Conservation (phyloP, 53 echinoderm and acorn worm species). For the Paracentrotus lividus region DNA sequence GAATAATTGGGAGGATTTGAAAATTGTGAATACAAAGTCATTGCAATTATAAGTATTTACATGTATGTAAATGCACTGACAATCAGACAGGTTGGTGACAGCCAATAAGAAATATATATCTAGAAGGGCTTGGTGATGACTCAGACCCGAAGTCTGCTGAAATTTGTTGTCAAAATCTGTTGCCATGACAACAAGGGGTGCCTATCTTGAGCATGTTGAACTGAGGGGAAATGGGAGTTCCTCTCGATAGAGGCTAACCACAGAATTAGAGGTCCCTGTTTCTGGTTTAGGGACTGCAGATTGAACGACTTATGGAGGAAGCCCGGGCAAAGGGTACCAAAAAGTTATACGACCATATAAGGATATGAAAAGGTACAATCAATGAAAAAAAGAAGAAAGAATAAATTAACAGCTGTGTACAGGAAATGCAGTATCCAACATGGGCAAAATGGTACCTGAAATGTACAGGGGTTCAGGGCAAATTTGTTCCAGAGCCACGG, state of each 20-base stretch:
- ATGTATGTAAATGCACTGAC: no score
- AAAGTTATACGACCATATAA: constrained; percentile 43
- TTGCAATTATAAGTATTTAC: no score
- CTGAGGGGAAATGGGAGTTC: constrained; percentile 60
- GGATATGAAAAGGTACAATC: neutral
- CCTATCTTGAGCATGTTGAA: constrained; percentile 41
- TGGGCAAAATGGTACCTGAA: no score
- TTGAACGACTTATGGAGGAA: constrained; percentile 4
- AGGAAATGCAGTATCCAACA: constrained; percentile 5
- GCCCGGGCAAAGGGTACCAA: constrained; percentile 2
- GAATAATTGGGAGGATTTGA: no score
- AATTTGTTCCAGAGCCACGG: no score
- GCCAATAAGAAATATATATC: neutral
- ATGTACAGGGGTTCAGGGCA: no score
- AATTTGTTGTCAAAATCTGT: constrained; percentile 43
- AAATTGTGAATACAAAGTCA: no score
- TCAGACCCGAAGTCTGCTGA: constrained; percentile 39
- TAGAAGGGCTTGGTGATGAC: constrained; percentile 36
- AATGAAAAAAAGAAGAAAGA: constrained; percentile 5
- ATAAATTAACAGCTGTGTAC: no score
- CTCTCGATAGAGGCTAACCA: constrained; percentile 39
- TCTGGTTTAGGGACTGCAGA: neutral
- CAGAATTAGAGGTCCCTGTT: constrained; percentile 19
- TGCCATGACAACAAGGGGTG: constrained; percentile 60
- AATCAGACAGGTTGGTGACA: neutral